phyloP scores from a whole-genome alignment of 2,888 invertebrate species.

The Junonia oenone region DNA sequence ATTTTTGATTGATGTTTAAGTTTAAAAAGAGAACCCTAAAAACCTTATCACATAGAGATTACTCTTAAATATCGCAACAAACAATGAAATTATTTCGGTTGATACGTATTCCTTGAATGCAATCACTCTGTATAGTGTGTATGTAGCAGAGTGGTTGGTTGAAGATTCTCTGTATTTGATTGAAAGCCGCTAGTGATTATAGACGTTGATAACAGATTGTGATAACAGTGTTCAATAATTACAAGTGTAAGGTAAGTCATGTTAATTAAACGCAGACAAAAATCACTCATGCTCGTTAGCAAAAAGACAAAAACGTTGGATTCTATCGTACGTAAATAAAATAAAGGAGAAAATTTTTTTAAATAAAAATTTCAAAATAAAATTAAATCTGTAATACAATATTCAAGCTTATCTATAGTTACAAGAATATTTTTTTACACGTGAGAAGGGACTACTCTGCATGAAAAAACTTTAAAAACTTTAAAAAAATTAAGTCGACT shows the following conservation, averaged over 20 bases:
- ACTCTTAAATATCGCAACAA: not conserved
- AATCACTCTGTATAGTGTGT: not conserved
- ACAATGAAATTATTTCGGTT: not conserved
- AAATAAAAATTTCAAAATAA: too few species aligned
- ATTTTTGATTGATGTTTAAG: too few species aligned
- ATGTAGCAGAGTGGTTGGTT: not conserved
- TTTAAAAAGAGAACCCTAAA: not conserved
- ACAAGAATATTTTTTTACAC: too few species aligned
- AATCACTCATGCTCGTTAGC: too few species aligned
- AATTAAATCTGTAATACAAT: too few species aligned
- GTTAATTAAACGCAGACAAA: not conserved
- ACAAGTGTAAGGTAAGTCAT: not conserved
- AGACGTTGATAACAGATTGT: conserved; percentile 24
- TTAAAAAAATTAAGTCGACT: too few species aligned
- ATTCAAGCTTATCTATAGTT: too few species aligned
- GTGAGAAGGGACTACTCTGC: too few species aligned
- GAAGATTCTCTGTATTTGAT: conserved; percentile 12
- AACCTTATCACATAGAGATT: not conserved
- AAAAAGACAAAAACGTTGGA: too few species aligned
- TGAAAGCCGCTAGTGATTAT: conserved; percentile 13
- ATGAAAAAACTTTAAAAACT: too few species aligned
- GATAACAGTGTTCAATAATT: not conserved
- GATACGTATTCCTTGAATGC: not conserved
- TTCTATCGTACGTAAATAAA: too few species aligned
- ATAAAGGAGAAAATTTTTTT: too few species aligned